Base-by-base conservation (phyloP, 2,113 vertebrate species). In the Alligator mississippiensis region DNA sequence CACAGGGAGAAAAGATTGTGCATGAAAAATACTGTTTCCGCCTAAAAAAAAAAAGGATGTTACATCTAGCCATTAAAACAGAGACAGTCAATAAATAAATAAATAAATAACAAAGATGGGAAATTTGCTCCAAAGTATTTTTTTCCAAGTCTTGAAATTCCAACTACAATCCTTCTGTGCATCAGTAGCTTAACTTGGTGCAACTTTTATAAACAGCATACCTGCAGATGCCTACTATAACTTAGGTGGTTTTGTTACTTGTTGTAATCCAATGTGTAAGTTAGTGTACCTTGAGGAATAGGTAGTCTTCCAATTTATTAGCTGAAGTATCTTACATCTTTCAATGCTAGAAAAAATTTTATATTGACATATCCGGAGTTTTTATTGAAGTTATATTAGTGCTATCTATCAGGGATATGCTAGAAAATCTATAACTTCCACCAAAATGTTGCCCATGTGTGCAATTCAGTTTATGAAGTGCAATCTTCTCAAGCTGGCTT, bases 361-460 rank as follows among this genome's bases (percentile, higher is more conserved):
- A 98, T 99, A 99, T 98, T 99, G 98, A 98, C 98, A 98, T 98
- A 98, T 98, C 98, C 96, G 94, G 98, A 98, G 98, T 98, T 98
- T 99, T 99, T 99, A 99, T 99, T 99, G 98, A 98, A 98, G 98
- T 99, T 99, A 99, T 99, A 99, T 99, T 99, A 98, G 98, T 98
- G 98, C 98, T 98, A 99, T 99, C 98, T 99, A 99, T 99, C 99
- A 99, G 98, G 98, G 98, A 98, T 98, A 98, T 98, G 98, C 98
- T 99, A 98, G 98, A 98, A 99, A 99, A 99, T 99, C 99, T 98
- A 99, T 99, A 99, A 98, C 98, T 98, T 98, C 98, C 97, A 98
- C 98, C 98, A 98, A 98, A 98, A 99, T 98, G 98, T 98, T 97
- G 98, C 98, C 99, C 98, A 94, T 97, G 98, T 98, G 98, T 98